Percentiles rank a stretch among this genome's conserved stretches.
These are phyloP conservation scores for Rallus limicola DNA, from an alignment of 2,113 vertebrate genomes.

Conservation along the genomic window DNA sequence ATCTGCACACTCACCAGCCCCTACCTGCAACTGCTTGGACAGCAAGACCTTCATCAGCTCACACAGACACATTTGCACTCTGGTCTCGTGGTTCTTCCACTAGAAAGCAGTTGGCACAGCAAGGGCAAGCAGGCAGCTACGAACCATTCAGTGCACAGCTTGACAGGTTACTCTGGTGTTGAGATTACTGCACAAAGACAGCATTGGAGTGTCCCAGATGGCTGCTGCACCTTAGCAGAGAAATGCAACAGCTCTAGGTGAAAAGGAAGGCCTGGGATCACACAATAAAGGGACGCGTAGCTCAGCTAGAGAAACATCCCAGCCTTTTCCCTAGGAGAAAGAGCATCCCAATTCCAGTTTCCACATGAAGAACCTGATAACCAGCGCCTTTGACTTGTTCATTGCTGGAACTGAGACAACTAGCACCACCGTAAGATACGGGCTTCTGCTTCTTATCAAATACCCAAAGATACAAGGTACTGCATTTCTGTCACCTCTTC, in stretches of 20 bases:
- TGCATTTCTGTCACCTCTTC: background rate
- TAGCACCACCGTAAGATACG: background rate
- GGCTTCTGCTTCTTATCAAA: conserved; percentile 56
- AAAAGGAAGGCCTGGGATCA: background rate
- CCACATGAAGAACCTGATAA: conserved; percentile 31
- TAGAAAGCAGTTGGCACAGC: background rate
- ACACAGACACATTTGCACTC: background rate
- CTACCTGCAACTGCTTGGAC: background rate
- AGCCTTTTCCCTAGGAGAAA: conserved; percentile 34
- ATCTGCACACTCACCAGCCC: background rate
- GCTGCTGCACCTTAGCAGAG: background rate
- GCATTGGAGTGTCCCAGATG: background rate
- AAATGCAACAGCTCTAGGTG: background rate
- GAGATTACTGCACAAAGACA: background rate
- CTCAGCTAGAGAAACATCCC: background rate
- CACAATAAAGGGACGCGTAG: background rate
- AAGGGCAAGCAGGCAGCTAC: background rate
- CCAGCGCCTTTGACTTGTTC: background rate
- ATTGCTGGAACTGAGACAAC: background rate
- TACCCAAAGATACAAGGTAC: conserved; percentile 45
- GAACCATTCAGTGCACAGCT: background rate
- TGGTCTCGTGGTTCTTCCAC: background rate
- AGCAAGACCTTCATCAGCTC: background rate
- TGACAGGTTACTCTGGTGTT: background rate
- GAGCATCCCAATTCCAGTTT: background rate